Evolutionary conservation across 2,113 vertebrate species (phyloP), one percentile per base, ranked within the genome.

Genomic region (Chionis minor): DNA sequence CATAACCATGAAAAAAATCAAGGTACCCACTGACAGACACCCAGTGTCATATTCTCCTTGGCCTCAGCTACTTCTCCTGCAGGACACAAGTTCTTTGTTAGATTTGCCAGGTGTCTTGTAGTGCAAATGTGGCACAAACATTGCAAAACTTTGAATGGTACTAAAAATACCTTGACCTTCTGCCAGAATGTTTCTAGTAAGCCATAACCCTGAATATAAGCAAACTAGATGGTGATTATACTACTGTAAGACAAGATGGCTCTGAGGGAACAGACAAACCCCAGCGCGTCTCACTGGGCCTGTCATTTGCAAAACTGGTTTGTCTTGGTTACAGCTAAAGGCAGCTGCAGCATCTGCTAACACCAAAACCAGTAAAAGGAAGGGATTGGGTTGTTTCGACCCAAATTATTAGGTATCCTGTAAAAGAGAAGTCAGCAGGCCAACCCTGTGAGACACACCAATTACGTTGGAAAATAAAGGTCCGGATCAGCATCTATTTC

Each of bases 171-270:
- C 62, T 67, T 58, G 21, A 75, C 52, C 44, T 90, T 86, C 42
- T 61, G 54, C 73, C 88, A 96, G 33, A 84, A 71, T 16, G 22
- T 27, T 92, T 88, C 77, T 75, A 74, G 73, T 33, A 92, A 94
- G 66, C 51, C 40, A 49, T 24, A 92, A 52, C 17, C 35, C 49
- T 42, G 73, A 55, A 71, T n/a, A 1, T 30, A 81, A 87, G 62
- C 8, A 89, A n/a, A 78, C 52, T 10, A 51, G 40, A 22, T 24
- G 26, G 40, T 47, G 56, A 66, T 22, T 63, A 66, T 35, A 38
- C 7, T 45, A 33, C 0, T 47, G 10, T 59, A 47, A 77, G 35
- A 69, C 26, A 65, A 74, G 24, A 51, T 27, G 70, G 33, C 30
- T 85, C 56, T 61, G 32, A 92, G 40, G 16, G 11, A 93, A n/a